A percentile compares a stretch with the other conserved stretches of the same genome.
These are phyloP conservation scores for Lycocorax pyrrhopterus DNA, from an alignment of 2,113 vertebrate genomes.

Conservation along the genomic window DNA sequence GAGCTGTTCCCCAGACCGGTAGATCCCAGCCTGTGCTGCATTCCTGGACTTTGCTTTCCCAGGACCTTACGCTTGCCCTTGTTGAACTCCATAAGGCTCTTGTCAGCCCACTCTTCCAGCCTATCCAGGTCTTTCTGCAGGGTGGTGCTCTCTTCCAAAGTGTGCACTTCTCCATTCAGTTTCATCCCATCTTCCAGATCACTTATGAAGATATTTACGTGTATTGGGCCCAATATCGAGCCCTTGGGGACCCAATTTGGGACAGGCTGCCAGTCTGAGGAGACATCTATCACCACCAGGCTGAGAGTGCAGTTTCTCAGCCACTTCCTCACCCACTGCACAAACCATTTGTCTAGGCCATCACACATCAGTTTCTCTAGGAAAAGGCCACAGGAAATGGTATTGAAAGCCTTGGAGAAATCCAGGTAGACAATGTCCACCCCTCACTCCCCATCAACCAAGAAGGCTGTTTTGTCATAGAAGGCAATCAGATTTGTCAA, in stretches of 20 bases:
- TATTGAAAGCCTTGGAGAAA: background rate
- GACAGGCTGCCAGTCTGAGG: background rate
- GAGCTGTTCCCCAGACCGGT: background rate
- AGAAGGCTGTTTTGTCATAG: background rate
- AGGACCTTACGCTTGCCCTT: background rate
- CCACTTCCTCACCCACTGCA: background rate
- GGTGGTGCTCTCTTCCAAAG: background rate
- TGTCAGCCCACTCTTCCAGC: background rate
- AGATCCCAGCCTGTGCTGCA: background rate
- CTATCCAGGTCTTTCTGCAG: background rate
- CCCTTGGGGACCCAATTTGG: background rate
- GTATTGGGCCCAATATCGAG: background rate
- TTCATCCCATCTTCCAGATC: background rate
- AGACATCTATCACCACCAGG: background rate
- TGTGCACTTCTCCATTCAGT: background rate
- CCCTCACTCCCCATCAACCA: background rate
- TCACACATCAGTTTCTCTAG: background rate
- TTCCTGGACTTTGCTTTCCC: background rate
- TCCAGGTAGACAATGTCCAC: background rate
- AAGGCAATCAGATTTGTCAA: background rate
- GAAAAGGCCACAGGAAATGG: background rate
- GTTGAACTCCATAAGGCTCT: background rate
- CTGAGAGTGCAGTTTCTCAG: background rate
- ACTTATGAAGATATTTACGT: background rate
- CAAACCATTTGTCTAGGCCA: background rate